phyloP scores from a whole-genome alignment of 2,888 invertebrate species.

The Caenorhabditis sp. region DNA sequence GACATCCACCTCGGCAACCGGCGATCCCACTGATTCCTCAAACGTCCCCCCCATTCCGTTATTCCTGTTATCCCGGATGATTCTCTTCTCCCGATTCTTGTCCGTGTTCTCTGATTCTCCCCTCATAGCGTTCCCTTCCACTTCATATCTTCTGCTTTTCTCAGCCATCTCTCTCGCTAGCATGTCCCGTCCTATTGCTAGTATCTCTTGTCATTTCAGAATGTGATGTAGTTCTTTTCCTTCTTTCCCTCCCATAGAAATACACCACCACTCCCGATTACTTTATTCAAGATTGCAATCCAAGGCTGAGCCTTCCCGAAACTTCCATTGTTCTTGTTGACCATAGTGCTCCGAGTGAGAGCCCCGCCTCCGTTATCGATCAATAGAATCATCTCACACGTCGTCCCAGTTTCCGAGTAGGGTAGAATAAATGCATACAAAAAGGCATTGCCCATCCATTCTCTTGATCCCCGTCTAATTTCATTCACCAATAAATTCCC shows the following conservation, averaged over 20 bases:
- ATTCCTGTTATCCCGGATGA: slow-evolving; percentile 34
- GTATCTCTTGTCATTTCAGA: slow-evolving; percentile 18
- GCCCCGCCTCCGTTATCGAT: background rate
- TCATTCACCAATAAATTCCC: background rate
- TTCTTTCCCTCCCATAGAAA: background rate
- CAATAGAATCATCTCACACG: slow-evolving; percentile 46
- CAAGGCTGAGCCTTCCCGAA: slow-evolving; percentile 47
- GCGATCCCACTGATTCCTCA: slow-evolving; percentile 21
- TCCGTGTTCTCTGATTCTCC: slow-evolving; percentile 9
- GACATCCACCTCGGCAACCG: slow-evolving; percentile 41
- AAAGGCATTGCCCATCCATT: no score
- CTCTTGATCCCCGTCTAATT: no score
- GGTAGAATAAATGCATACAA: slow-evolving; percentile 18
- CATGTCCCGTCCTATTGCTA: slow-evolving; percentile 6
- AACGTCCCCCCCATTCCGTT: background rate
- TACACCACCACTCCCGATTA: background rate
- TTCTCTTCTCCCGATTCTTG: slow-evolving; percentile 25
- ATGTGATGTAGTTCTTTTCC: slow-evolving; percentile 26
- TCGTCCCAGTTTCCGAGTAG: slow-evolving; percentile 54
- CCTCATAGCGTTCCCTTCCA: slow-evolving; percentile 8
- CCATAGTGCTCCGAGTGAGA: slow-evolving; percentile 43
- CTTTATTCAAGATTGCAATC: slow-evolving; percentile 11
- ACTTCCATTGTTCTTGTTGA: slow-evolving; percentile 15
- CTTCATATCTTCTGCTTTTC: background rate
- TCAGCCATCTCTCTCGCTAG: slow-evolving; percentile 14